Conservation (phyloP, 2,888 invertebrate genomes). For the Pristionchus exspectatus region DNA sequence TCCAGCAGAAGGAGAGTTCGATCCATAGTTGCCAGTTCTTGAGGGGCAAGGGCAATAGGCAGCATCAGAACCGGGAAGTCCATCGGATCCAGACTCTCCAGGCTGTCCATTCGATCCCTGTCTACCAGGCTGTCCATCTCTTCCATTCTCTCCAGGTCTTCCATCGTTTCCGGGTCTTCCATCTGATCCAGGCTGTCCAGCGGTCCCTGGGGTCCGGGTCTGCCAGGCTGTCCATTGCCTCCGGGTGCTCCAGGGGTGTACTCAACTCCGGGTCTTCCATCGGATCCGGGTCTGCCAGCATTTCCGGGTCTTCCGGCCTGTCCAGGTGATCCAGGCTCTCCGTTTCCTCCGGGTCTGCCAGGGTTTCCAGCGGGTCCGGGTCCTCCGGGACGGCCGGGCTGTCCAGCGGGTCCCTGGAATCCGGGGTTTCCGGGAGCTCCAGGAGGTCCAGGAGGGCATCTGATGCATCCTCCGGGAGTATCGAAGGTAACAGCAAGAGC, state of each 20-base stretch:
- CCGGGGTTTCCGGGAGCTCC: conserved; percentile 68
- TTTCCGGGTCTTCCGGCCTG: conserved; percentile 67
- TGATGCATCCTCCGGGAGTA: conserved; percentile 67
- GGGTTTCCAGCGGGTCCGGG: conserved; percentile 69
- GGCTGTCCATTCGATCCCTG: conserved; percentile 66
- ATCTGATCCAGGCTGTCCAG: conserved; percentile 58
- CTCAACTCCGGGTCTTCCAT: conserved; percentile 65
- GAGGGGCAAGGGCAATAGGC: conserved; percentile 55
- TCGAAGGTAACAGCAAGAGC: conserved; percentile 63
- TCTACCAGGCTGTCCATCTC: conserved; percentile 64
- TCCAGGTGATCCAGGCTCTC: conserved; percentile 66
- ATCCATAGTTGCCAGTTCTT: conserved; percentile 46
- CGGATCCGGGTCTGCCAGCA: conserved; percentile 63
- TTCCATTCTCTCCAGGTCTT: conserved; percentile 61
- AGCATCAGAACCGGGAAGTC: conserved; percentile 55
- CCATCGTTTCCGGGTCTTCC: conserved; percentile 57
- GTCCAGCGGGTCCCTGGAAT: conserved; percentile 66
- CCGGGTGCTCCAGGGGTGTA: conserved; percentile 68
- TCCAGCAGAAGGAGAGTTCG: conserved; percentile 39
- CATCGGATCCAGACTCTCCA: conserved; percentile 65
- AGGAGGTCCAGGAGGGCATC: conserved; percentile 59
- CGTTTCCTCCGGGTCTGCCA: conserved; percentile 68
- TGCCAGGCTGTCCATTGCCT: conserved; percentile 64
- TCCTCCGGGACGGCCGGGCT: conserved; percentile 64
- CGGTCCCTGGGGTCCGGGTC: conserved; percentile 59